Evolutionary conservation across 2,888 invertebrate species (phyloP).

Genomic region (Brassicogethes aeneus): DNA sequence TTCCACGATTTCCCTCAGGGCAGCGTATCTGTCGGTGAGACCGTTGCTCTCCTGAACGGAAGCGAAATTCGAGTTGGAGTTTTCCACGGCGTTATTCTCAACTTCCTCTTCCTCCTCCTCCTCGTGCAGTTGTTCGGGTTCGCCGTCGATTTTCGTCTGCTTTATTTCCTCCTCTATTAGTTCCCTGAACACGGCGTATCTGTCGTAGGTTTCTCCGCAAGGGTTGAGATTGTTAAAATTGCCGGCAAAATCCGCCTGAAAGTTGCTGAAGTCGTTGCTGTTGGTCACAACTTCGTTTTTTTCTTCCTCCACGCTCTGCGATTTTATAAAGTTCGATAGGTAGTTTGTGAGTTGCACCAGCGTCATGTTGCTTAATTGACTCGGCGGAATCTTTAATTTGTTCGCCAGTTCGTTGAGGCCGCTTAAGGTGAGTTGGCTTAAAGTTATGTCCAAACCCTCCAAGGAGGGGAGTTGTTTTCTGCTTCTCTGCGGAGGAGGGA

Average conservation of each 20-base stretch:
- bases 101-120: constrained; percentile 19
- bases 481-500: constrained; percentile 43
- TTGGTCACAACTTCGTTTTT: constrained; percentile 36
- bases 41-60: constrained; percentile 3
- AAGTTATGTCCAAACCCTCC: constrained; percentile 62
- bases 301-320: constrained; percentile 17
- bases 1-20: constrained; percentile 67
- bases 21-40: constrained; percentile 56
- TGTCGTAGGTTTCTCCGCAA: constrained; percentile 48
- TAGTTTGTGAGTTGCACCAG: constrained; percentile 78
- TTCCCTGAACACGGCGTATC: constrained; percentile 84
- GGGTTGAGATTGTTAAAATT: constrained; percentile 53
- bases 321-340: constrained; percentile 52
- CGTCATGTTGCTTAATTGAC: constrained; percentile 75
- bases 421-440: constrained; percentile 73
- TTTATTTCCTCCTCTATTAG: constrained; percentile 66
- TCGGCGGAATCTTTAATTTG: constrained; percentile 67
- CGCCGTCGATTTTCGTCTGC: constrained; percentile 41
- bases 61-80: constrained; percentile 37
- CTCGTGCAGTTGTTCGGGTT: constrained; percentile 30
- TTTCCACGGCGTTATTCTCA: constrained; percentile 1
- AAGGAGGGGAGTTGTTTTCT: constrained; percentile 30
- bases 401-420: constrained; percentile 71
- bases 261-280: constrained; percentile 46
- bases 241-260: constrained; percentile 57